Evolutionary conservation across 2,888 invertebrate genomes (phyloP).

Genomic region (Leptogaster cylindrica): DNA sequence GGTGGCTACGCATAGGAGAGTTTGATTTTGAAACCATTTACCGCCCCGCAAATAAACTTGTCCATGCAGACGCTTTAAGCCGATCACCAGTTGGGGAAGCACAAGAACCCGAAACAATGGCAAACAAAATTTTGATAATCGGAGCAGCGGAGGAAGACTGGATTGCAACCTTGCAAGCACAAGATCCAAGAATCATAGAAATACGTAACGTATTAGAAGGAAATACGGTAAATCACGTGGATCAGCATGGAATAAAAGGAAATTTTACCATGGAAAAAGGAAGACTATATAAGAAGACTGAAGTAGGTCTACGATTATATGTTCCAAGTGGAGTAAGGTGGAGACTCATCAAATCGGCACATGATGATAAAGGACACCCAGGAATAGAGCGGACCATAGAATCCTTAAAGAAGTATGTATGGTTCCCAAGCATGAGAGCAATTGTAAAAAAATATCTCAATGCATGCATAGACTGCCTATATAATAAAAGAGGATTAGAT

Average conservation of each 20-base stretch:
- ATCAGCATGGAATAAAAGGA: background rate
- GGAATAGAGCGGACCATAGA: too few species aligned
- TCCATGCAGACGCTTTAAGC: constrained; percentile 9
- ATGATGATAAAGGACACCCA: too few species aligned
- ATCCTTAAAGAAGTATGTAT: too few species aligned
- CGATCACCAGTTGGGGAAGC: background rate
- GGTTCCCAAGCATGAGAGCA: too few species aligned
- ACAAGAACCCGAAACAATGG: background rate
- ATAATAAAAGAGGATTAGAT: too few species aligned
- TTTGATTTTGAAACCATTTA: background rate
- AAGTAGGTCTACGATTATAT: too few species aligned
- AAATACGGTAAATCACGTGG: constrained; percentile 35
- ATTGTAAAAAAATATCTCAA: too few species aligned
- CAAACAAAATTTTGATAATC: background rate
- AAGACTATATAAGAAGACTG: background rate
- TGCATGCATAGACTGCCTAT: too few species aligned
- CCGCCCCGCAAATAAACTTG: background rate
- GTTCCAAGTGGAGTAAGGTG: too few species aligned
- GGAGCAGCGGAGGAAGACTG: constrained; percentile 26
- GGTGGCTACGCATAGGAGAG: background rate
- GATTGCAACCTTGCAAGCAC: background rate
- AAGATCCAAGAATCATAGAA: background rate
- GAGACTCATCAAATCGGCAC: too few species aligned
- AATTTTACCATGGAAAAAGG: background rate
- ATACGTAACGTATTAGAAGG: background rate